Evolutionary conservation across 2,888 invertebrate genomes (phyloP).

Genomic region (Tribolium freemani): DNA sequence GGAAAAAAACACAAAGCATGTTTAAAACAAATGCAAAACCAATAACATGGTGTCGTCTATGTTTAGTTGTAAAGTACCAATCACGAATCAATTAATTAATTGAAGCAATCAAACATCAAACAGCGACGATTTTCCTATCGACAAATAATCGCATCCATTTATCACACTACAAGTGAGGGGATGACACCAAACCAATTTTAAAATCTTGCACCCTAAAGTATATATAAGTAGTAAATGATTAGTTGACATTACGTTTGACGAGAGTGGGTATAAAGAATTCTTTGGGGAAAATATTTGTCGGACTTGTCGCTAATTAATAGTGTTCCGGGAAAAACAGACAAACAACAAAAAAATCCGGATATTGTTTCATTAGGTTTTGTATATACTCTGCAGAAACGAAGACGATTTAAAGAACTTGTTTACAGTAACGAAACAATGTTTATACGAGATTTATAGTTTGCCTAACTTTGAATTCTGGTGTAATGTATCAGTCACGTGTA

Average conservation of each 20-base stretch:
- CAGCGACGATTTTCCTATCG: conserved; percentile 17
- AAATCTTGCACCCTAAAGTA: too few species aligned
- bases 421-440: conserved; percentile 15
- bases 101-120: conserved; percentile 29
- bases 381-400: not conserved
- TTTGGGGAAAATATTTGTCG: not conserved
- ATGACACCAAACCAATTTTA: not conserved
- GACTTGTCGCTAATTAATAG: not conserved
- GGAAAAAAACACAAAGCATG: not conserved
- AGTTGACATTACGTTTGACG: not conserved
- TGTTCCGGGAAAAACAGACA: not conserved
- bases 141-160: conserved; percentile 20
- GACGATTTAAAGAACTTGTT: conserved; percentile 6
- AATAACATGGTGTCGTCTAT: conserved; percentile 2
- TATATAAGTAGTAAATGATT: too few species aligned
- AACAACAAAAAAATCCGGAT: not conserved
- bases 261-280: not conserved
- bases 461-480: not conserved
- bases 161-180: conserved; percentile 8
- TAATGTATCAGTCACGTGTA: not conserved
- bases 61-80: conserved; percentile 16
- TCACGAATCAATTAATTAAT: conserved; percentile 25
- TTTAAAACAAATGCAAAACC: conserved; percentile 7
- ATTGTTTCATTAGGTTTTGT: not conserved
- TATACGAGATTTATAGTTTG: conserved; percentile 20